Conservation (phyloP, 2,888 invertebrate genomes). For the Xanthia togata region DNA sequence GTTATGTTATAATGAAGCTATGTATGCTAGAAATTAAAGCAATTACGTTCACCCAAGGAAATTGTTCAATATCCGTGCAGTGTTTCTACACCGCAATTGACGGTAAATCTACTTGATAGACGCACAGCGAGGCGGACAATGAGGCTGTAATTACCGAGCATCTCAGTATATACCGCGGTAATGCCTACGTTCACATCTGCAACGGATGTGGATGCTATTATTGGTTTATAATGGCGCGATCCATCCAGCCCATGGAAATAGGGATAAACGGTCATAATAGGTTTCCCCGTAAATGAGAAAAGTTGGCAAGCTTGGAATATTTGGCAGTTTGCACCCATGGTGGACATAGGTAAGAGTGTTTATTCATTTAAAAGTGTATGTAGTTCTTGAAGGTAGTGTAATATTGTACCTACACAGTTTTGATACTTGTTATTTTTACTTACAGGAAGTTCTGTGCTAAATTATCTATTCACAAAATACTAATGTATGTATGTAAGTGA, state of each 20-base stretch:
- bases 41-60: constrained; percentile 76
- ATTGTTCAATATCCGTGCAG: constrained; percentile 81
- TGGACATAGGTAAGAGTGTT: constrained; percentile 31
- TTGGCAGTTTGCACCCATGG: constrained; percentile 41
- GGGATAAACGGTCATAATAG: constrained; percentile 65
- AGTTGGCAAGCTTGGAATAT: constrained; percentile 49
- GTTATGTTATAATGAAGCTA: constrained; percentile 47
- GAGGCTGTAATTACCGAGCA: constrained; percentile 61
- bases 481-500: too few relatives aligned
- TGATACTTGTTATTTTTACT: neutral
- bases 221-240: constrained; percentile 68
- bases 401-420: neutral
- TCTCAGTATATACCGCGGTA: constrained; percentile 19
- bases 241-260: constrained; percentile 62
- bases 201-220: constrained; percentile 63
- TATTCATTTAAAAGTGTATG: constrained; percentile 38
- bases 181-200: constrained; percentile 60
- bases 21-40: constrained; percentile 71
- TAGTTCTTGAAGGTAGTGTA: neutral
- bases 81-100: constrained; percentile 62
- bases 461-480: neutral
- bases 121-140: constrained; percentile 60
- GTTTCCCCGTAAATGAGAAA: constrained; percentile 57
- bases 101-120: constrained; percentile 68
- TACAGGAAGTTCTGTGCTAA: too few relatives aligned